Evolutionary conservation across 1,140 invertebrate genomes (phyloP).

Genomic region (Druon quercuslanigerum): DNA sequence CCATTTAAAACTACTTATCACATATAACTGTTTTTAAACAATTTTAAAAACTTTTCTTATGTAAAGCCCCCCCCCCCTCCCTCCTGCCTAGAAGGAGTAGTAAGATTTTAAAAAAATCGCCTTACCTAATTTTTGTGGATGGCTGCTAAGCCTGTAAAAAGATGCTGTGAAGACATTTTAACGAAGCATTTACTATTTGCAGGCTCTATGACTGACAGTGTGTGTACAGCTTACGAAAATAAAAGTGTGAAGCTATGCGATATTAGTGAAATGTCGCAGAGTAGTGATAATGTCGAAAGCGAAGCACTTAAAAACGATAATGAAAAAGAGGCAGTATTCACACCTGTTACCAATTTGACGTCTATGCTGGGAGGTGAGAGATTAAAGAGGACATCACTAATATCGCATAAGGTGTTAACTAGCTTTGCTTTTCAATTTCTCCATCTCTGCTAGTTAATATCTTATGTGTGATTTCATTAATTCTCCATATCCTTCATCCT

Average conservation of each 20-base stretch:
- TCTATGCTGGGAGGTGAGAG: constrained; percentile 66
- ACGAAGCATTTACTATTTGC: constrained; percentile 43
- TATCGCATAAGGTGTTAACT: constrained; percentile 30
- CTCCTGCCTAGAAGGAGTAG: no score
- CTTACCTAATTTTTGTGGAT: no score
- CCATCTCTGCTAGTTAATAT: constrained; percentile 23
- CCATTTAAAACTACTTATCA: no score
- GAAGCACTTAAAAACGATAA: constrained; percentile 36
- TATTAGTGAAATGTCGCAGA: constrained; percentile 56
- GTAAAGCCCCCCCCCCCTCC: no score
- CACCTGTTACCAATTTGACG: constrained; percentile 63
- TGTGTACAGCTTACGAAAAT: constrained; percentile 79
- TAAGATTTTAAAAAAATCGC: no score
- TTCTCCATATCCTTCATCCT: no score
- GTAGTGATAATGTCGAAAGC: constrained; percentile 44
- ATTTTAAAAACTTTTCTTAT: no score
- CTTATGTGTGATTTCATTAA: neutral
- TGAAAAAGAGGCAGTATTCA: constrained; percentile 50
- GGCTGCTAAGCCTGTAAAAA: neutral
- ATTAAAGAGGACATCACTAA: constrained; percentile 19
- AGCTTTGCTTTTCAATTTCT: neutral
- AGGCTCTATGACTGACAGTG: constrained; percentile 79
- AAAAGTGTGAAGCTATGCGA: constrained; percentile 54
- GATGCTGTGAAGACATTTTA: neutral
- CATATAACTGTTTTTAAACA: no score